phyloP scores from a whole-genome alignment of 2,113 vertebrate species.

The Uria lomvia region DNA sequence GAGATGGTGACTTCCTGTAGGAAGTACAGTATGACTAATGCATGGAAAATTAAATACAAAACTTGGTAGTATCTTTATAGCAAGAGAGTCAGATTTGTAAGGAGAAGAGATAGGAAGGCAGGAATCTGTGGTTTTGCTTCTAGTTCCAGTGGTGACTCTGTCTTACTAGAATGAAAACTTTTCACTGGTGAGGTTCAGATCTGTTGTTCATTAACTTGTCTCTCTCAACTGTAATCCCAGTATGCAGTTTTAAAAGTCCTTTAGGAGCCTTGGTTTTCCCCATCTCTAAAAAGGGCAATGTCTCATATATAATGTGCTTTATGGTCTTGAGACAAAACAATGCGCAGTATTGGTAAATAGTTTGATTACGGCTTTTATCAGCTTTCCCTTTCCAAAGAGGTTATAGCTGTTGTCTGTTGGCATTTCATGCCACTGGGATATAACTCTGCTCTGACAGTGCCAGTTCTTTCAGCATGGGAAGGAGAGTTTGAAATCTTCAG shows the following conservation, averaged over 20 bases:
- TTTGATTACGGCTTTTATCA: neutral
- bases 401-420: conserved; percentile 14
- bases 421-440: neutral
- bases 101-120: neutral
- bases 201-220: neutral
- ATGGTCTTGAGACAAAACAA: neutral
- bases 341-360: neutral
- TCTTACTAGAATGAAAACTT: neutral
- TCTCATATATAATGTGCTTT: neutral
- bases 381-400: neutral
- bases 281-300: neutral
- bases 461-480: neutral
- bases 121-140: neutral
- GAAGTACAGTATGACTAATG: neutral
- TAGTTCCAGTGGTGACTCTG: neutral
- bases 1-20: neutral
- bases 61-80: accelerated
- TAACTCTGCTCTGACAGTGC: neutral
- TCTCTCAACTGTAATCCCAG: neutral
- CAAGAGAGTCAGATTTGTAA: neutral
- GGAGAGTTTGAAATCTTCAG: neutral
- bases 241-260: neutral
- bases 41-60: neutral
- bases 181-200: neutral
- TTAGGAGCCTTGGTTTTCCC: neutral